phyloP scores from a whole-genome alignment of 2,113 vertebrate species.

The Pomatostomus ruficeps region DNA sequence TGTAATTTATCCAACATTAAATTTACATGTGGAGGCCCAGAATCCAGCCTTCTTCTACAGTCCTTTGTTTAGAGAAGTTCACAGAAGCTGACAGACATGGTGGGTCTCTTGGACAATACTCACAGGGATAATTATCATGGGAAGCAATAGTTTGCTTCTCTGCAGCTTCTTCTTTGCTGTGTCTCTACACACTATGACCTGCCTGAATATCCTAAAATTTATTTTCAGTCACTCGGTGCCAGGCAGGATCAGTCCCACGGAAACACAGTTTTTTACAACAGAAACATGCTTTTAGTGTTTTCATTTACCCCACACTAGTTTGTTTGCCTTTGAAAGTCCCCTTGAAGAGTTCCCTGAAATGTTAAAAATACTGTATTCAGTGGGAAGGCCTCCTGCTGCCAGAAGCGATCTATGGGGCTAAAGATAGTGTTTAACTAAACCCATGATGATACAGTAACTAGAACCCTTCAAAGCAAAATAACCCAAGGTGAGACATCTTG shows the following conservation, averaged over 20 bases:
- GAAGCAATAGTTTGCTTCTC: background rate
- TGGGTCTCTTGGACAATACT: background rate
- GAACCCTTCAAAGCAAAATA: constrained; percentile 12
- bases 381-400: background rate
- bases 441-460: background rate
- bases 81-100: background rate
- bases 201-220: background rate
- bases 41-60: background rate
- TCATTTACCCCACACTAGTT: background rate
- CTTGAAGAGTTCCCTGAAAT: constrained; percentile 21
- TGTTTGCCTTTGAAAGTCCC: constrained; percentile 35
- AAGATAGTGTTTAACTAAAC: constrained; percentile 31
- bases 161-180: too few species aligned
- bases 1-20: background rate
- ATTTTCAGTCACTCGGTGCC: background rate
- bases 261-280: background rate
- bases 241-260: background rate
- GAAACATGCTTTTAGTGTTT: background rate
- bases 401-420: background rate
- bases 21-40: background rate
- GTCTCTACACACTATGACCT: rapidly evolving
- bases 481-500: background rate
- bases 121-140: background rate
- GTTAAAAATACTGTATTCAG: background rate
- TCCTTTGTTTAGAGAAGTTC: background rate